phyloP scores from a whole-genome alignment of 2,797 vertebrate species.

The Tarsius wallacei region DNA sequence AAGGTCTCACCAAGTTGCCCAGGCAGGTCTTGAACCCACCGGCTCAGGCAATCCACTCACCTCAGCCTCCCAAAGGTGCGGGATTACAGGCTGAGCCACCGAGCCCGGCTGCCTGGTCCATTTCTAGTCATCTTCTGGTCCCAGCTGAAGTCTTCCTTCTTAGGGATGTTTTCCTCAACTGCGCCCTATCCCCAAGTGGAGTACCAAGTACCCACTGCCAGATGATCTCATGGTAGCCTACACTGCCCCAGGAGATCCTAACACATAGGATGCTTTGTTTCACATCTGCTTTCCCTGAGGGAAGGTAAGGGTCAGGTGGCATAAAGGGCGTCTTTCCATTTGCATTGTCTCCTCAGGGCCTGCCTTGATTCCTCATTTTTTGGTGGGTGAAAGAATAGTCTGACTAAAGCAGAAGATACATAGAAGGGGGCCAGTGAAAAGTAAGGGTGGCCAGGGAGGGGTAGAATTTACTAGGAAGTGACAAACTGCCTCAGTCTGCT shows the following conservation, averaged over 20 bases:
- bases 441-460: neutral
- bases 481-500: neutral
- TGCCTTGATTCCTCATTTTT: fast-evolving
- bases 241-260: neutral
- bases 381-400: no score
- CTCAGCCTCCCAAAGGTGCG: no score
- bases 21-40: no score
- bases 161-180: fast-evolving
- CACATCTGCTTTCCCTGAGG: neutral
- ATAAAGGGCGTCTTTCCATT: no score
- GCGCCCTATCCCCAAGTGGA: neutral
- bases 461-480: fast-evolving
- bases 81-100: no score
- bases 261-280: neutral
- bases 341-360: no score
- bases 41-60: no score
- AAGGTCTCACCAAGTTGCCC: no score
- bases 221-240: neutral
- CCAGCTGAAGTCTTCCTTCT: neutral
- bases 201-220: neutral
- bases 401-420: fast-evolving
- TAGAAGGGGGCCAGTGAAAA: neutral
- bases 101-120: no score
- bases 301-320: neutral
- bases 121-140: neutral